These are phyloP conservation scores for Idaea straminata DNA, from an alignment of 2,888 invertebrate genomes.

Conservation along the genomic window DNA sequence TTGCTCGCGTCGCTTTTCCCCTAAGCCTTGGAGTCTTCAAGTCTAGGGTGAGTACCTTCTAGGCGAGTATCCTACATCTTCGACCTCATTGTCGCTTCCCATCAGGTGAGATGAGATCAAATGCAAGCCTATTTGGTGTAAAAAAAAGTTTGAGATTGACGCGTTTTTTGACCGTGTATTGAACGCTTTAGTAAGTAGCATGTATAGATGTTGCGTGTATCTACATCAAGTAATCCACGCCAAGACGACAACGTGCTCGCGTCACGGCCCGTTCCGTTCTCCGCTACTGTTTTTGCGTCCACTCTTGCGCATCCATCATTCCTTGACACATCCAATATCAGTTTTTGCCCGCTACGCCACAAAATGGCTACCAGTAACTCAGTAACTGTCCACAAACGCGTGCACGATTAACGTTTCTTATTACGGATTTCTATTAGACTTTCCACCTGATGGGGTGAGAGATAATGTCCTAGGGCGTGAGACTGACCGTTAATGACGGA, in stretches of 20 bases:
- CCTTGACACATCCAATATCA: slow-evolving; percentile 78
- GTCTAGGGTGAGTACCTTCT: too few relatives aligned
- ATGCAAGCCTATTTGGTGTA: too few relatives aligned
- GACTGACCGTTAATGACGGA: slow-evolving; percentile 71
- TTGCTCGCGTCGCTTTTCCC: too few relatives aligned
- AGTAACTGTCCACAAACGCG: slow-evolving; percentile 61
- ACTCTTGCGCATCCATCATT: slow-evolving; percentile 71
- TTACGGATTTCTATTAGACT: slow-evolving; percentile 78
- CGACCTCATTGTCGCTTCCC: too few relatives aligned
- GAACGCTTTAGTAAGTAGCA: background rate
- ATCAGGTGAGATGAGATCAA: too few relatives aligned
- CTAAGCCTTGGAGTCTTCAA: too few relatives aligned
- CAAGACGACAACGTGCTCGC: slow-evolving; percentile 28
- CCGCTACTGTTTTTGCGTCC: slow-evolving; percentile 62
- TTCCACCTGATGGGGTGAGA: slow-evolving; percentile 77
- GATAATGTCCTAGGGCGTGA: slow-evolving; percentile 74
- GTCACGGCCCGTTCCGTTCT: slow-evolving; percentile 67
- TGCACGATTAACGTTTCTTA: slow-evolving; percentile 74
- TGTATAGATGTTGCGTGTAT: background rate
- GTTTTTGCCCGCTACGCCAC: slow-evolving; percentile 64
- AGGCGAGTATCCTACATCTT: too few relatives aligned
- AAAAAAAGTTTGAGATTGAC: too few relatives aligned
- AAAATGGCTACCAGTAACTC: slow-evolving; percentile 45
- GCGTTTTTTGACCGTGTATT: background rate
- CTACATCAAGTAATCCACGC: slow-evolving; percentile 21